Evolutionary conservation across 2,888 invertebrate species (phyloP).

Genomic region (Cheilosia vernalis): DNA sequence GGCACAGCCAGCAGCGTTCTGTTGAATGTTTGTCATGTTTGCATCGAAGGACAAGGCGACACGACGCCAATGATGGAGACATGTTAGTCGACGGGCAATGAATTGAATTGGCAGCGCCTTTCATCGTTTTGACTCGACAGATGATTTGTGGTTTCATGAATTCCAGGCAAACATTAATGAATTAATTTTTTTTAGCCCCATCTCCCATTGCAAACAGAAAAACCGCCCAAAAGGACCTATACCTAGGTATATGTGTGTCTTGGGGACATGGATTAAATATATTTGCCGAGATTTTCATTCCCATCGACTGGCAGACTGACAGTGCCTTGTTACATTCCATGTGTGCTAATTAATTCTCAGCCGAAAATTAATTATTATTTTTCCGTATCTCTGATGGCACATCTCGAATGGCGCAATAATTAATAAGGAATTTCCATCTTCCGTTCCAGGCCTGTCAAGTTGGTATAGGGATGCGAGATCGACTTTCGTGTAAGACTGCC

Average conservation of each 20-base stretch:
- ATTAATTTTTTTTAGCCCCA: conserved; percentile 31
- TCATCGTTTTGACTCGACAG: conserved; percentile 70
- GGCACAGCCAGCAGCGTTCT: conserved; percentile 2
- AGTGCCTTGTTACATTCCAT: conserved; percentile 49
- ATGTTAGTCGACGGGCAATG: conserved; percentile 64
- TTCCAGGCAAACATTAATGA: conserved; percentile 69
- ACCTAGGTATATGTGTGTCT: too few relatives aligned
- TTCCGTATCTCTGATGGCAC: conserved; percentile 40
- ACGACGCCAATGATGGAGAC: conserved; percentile 70
- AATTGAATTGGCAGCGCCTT: conserved; percentile 74
- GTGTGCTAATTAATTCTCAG: conserved; percentile 69
- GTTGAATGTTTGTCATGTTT: conserved; percentile 63
- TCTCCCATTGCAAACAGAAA: conserved; percentile 13
- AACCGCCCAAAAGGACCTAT: background rate
- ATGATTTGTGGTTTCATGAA: conserved; percentile 70
- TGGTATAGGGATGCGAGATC: background rate
- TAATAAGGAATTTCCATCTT: conserved; percentile 74
- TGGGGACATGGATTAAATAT: conserved; percentile 19
- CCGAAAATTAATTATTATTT: conserved; percentile 73
- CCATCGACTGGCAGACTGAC: background rate
- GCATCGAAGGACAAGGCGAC: conserved; percentile 27
- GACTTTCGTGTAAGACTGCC: conserved; percentile 14
- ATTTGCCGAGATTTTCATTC: conserved; percentile 38
- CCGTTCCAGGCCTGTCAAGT: conserved; percentile 10
- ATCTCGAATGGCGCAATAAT: conserved; percentile 70